phyloP scores from a whole-genome alignment of 2,888 invertebrate genomes.

The Tipula vernalis region DNA sequence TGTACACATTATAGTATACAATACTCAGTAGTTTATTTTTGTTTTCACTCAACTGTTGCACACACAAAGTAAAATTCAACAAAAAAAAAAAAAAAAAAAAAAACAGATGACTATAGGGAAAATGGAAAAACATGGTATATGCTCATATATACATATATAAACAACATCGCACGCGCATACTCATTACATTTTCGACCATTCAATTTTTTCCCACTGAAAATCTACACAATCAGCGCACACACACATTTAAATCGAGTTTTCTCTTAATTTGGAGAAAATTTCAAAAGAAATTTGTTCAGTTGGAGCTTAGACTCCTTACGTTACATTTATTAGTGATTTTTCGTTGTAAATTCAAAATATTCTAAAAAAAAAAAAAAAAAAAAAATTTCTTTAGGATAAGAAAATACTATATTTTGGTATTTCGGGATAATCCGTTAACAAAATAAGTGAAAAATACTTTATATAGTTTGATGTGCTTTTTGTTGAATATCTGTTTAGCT shows the following conservation, averaged over 20 bases:
- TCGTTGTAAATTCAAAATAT: not conserved
- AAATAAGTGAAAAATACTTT: not conserved
- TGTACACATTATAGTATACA: too few relatives aligned
- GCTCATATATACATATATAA: not conserved
- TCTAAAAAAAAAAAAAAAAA: not conserved
- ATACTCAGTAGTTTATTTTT: not conserved
- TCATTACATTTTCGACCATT: not conserved
- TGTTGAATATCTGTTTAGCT: not conserved
- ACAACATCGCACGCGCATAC: not conserved
- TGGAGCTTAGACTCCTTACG: not conserved
- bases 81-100: not conserved
- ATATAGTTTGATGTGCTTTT: not conserved
- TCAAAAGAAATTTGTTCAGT: not conserved
- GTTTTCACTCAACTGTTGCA: not conserved
- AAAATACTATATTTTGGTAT: not conserved
- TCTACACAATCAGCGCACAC: not conserved
- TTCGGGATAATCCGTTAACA: not conserved
- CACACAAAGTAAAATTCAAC: not conserved
- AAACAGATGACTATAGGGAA: not conserved
- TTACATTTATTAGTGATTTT: not conserved
- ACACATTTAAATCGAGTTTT: not conserved
- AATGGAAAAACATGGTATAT: not conserved
- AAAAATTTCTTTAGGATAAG: not conserved
- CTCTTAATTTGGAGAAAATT: not conserved
- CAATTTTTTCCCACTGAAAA: not conserved